phyloP scores from a whole-genome alignment of 2,888 invertebrate genomes.

The Crepidodera aurea region DNA sequence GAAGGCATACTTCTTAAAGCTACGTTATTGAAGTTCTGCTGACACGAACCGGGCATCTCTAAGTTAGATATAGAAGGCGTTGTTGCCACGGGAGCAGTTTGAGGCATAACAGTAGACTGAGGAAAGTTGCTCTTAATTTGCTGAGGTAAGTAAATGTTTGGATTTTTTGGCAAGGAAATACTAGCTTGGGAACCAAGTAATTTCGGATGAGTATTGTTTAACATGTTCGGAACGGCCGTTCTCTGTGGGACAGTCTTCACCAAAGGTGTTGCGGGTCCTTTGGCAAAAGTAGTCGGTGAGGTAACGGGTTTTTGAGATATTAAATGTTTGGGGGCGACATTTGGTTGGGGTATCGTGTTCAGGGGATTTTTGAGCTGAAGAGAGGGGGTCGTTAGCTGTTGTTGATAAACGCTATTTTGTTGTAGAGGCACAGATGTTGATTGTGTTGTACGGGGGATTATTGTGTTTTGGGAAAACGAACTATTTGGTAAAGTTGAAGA shows the following conservation, averaged over 20 bases:
- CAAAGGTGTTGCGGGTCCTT: neutral
- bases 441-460: slow-evolving; percentile 31
- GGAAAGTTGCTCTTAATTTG: slow-evolving; percentile 29
- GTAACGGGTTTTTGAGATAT: slow-evolving; percentile 24
- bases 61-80: slow-evolving; percentile 20
- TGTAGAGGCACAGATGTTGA: slow-evolving; percentile 28
- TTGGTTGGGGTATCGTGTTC: slow-evolving; percentile 25
- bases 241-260: slow-evolving; percentile 20
- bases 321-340: slow-evolving; percentile 27
- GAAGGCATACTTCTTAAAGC: slow-evolving; percentile 45
- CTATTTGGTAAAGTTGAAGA: slow-evolving; percentile 25
- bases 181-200: slow-evolving; percentile 20
- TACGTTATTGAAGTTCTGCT: slow-evolving; percentile 31
- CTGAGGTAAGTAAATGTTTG: slow-evolving; percentile 29
- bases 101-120: slow-evolving; percentile 16
- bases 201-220: slow-evolving; percentile 31
- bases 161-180: slow-evolving; percentile 20
- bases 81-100: slow-evolving; percentile 1
- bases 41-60: slow-evolving; percentile 12
- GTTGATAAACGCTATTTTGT: slow-evolving; percentile 32
- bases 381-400: slow-evolving; percentile 18
- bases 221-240: slow-evolving; percentile 18
- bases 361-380: slow-evolving; percentile 15
- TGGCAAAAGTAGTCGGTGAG: slow-evolving; percentile 20
- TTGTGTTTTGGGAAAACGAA: slow-evolving; percentile 29